Percentiles rank a stretch among this genome's conserved stretches.
Conservation (phyloP, 2,797 vertebrate genomes). For the Microhierax caerulescens region DNA sequence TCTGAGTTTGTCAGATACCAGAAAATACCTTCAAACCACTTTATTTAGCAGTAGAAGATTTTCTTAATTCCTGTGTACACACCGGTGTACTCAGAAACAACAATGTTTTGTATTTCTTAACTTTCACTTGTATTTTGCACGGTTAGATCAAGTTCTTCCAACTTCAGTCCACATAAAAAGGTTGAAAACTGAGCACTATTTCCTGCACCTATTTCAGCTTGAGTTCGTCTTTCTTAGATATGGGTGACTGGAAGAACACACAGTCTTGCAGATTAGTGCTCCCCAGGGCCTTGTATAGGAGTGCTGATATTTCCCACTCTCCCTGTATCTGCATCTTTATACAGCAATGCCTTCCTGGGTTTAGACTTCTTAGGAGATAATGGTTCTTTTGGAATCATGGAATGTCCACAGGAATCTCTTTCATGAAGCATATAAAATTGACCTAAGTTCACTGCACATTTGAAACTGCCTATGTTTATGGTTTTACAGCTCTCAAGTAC, state of each 20-base stretch:
- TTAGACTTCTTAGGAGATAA: neutral
- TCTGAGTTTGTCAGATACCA: neutral
- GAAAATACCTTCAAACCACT: neutral
- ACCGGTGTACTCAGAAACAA: neutral
- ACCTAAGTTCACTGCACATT: neutral
- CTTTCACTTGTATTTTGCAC: neutral
- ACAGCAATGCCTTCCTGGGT: neutral
- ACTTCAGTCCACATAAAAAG: neutral
- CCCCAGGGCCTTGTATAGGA: neutral
- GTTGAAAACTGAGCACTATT: neutral
- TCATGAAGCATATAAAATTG: neutral
- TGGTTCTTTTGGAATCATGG: neutral
- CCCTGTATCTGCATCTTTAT: neutral
- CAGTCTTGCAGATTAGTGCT: neutral
- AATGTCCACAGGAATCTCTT: neutral
- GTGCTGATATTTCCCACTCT: neutral
- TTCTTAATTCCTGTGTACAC: neutral
- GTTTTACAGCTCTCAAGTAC: neutral
- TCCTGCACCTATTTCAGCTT: neutral
- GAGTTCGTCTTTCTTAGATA: neutral
- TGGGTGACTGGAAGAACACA: neutral
- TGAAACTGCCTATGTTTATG: neutral
- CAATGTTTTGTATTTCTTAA: neutral
- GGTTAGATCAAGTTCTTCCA: neutral
- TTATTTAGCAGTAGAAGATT: neutral